These are phyloP conservation scores for Cephalopholis sonnerati DNA, from an alignment of 2,113 vertebrate species.

Conservation along the genomic window DNA sequence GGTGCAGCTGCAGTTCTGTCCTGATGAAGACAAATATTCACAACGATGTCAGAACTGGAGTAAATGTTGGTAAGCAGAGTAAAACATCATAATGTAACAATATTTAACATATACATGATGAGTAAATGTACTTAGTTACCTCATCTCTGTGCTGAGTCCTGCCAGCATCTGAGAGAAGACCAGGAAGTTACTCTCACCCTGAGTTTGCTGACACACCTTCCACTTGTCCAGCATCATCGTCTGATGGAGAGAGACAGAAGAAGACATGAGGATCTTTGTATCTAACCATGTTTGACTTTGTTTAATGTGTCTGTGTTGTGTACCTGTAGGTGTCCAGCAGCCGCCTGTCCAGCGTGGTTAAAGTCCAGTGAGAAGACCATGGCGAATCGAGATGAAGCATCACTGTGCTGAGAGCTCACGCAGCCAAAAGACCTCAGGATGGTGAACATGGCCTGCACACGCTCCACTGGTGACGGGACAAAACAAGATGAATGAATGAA, in stretches of 20 bases:
- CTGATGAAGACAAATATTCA: constrained; percentile 72
- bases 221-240: constrained; percentile 93
- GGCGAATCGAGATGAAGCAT: constrained; percentile 89
- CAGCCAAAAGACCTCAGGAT: constrained; percentile 92
- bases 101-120: not conserved
- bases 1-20: constrained; percentile 91
- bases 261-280: not conserved
- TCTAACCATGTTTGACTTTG: not conserved
- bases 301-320: not conserved
- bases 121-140: constrained; percentile 40
- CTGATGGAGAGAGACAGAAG: constrained; percentile 75
- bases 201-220: constrained; percentile 84
- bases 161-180: constrained; percentile 94
- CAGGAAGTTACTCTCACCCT: constrained; percentile 91
- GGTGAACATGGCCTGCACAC: constrained; percentile 92
- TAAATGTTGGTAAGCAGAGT: not conserved
- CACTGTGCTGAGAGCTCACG: constrained; percentile 82
- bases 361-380: constrained; percentile 94
- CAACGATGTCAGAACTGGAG: not conserved
- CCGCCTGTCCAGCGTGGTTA: constrained; percentile 87
- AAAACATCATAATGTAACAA: not conserved
- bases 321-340: constrained; percentile 93
- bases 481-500: no score
- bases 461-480: constrained; percentile 86
- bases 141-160: constrained; percentile 89